Evolutionary conservation across 2,797 vertebrate species (phyloP), one percentile per base, ranked within the genome.

Genomic region (Melanotaenia trifasciata): DNA sequence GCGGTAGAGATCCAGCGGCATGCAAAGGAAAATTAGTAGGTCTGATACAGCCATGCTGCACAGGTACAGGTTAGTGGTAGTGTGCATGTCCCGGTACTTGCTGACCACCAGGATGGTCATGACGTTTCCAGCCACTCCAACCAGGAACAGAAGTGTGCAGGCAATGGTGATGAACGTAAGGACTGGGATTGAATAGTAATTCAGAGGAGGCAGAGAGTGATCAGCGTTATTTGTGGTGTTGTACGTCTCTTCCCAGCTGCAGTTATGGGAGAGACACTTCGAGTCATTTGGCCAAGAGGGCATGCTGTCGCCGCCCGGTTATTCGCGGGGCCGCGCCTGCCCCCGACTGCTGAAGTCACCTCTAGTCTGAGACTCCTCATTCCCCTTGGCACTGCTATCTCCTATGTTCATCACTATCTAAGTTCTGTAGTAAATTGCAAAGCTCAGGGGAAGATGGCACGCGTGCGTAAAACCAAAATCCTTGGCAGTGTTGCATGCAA

Each of bases 41-140:
- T 99, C 98, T 0, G 98, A 99, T 56, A 98, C 95, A 5, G 98
- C 98, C 98, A 99, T 98, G 93, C 97, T 99, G 81, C 96, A 98
- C 79, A 99, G 92, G 93, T 99, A 99, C 60, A 99, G 91, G 92
- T 99, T 99, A 77, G 97, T 99, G 74, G 98, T 99, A 36, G 97
- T 98, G 83, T 96, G 96, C 96, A 99, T 96, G 90, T 97, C 96
- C 72, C 96, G 95, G 92, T 96, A 98, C 80, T 96, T 96, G 0
- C 94, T 94, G 80, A 99, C 97, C 84, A 98, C 96, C 91, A 99
- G 72, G 84, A 99, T 96, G 50, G 98, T 99, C 95, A 98, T 96
- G 59, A 98, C 90, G 86, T 99, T 99, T 36, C 98, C 98, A 3
- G 90, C 54, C 72, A 97, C 93, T 22, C 98, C 98, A 26, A 96